Conservation (phyloP, 2,797 vertebrate species). For the Streptopelia turtur region DNA sequence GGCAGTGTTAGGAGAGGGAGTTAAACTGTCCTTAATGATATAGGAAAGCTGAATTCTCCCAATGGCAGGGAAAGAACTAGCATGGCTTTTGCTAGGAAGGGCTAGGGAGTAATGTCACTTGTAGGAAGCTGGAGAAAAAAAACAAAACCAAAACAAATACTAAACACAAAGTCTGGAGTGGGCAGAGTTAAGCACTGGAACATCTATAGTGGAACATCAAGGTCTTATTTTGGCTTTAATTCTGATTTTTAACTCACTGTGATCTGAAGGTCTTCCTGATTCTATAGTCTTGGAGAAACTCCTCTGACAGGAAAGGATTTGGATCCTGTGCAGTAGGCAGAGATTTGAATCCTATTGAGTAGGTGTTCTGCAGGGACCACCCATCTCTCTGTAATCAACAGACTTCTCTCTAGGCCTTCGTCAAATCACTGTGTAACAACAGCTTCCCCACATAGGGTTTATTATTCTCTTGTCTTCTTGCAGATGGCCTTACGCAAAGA, state of each 20-base stretch:
- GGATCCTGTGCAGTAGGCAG: neutral
- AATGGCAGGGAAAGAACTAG: neutral
- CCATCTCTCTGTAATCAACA: neutral
- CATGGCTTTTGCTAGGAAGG: neutral
- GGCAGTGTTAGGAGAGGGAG: neutral
- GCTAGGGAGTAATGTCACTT: neutral
- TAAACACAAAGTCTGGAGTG: neutral
- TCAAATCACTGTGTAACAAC: neutral
- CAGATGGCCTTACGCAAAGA: conserved; percentile 86
- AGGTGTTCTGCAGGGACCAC: neutral
- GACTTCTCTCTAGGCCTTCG: accelerated
- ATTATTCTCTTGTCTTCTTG: neutral
- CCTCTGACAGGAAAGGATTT: neutral
- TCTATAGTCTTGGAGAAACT: neutral
- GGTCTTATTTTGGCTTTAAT: neutral
- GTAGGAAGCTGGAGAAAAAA: neutral
- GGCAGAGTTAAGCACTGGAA: neutral
- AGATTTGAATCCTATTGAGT: neutral
- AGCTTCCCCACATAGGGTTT: neutral
- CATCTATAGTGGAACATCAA: neutral
- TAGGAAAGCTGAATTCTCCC: neutral
- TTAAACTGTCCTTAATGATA: neutral
- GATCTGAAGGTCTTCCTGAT: neutral
- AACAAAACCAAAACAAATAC: neutral
- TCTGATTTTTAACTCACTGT: neutral